Base-by-base conservation (phyloP, 92 coral and sea anemone genomes). In the Zoanthus gigantus region DNA sequence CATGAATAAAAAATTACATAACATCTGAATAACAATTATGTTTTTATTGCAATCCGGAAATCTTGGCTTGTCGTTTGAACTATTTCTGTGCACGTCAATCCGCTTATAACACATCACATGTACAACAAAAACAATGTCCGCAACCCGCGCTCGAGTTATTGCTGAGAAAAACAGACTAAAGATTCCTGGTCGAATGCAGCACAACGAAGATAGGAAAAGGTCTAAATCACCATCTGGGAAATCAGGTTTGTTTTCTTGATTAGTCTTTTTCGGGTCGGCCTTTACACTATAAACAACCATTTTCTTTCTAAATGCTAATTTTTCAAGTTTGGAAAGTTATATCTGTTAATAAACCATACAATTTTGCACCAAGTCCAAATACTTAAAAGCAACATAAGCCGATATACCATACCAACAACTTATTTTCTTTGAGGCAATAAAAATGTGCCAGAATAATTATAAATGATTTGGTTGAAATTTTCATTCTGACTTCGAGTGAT, bases 101-200 rank as follows among this genome's bases (percentile, higher is more conserved):
- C 7, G 30, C 9, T 63, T n/a, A 17, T 12, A 58, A 10, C 4
- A 50, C 54, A 50, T 0, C 9, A 5, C 52, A 50, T 50, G 54
- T 10, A 6, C 54, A 50, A 63, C 2, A 16, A 28, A 63, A 63
- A n/a, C 66, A 14, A 74, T 74, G 79, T 47, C 79, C 2, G 79
- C 79, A 18, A 46, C 79, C 79, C 79, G 79, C 18, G 79, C 79
- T 46, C 28, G 79, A 28, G 60, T 74, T 74, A 17, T 16, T 46
- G 79, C 79, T 34, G 48, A 74, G 47, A 74, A 14, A 74, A 74
- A 74, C 79, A 74, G 34, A 74, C 15, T 11, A 48, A 74, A 48
- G 23, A 46, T 74, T 23, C 13, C 79, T 5, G 78, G 30, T 18
- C 78, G 78, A 5, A 18, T 14, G n/a, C 31, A 44, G n/a, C 78